Evolutionary conservation across 1,140 invertebrate species (phyloP), one percentile per base, ranked within the genome.

Genomic region (Conopomorpha cramerella): DNA sequence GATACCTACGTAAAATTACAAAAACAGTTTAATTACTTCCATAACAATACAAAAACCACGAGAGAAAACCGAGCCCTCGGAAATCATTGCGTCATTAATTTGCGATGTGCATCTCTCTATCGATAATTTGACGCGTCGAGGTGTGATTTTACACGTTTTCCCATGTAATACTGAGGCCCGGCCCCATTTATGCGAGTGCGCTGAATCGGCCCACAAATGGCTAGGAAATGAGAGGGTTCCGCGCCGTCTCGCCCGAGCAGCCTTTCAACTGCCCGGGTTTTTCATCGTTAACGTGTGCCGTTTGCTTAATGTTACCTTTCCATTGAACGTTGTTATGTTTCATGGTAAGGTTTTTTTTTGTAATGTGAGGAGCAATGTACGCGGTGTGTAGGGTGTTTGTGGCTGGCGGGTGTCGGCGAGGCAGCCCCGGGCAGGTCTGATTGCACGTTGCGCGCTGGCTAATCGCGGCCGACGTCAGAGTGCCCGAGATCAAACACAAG

Each of bases 401-500:
- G n/a, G n/a, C n/a, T 23, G 8, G 30, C 41, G 45, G 38, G 30
- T 27, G 18, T 46, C 39, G 54, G 61, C 39, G 38, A 43, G 42
- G 58, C 30, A 41, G 64, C 71, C 61, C 50, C 58, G 59, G 66
- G 68, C 71, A 62, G 59, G 65, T 73, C 73, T 76, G 71, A 76
- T 76, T 76, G 73, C 70, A 76, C 58, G 71, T 76, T 73, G 64
- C 62, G 64, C 62, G 64, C 61, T 60, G 63, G 62, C 68, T 76
- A 71, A 76, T 73, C 68, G 66, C 64, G 57, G 60, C 62, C 53
- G 68, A 72, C 71, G 62, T 51, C 66, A 68, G 68, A 73, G 68
- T 73, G 68, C 68, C 70, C 71, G 71, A 76, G 71, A 76, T 76
- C 71, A 76, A 76, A 76, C 71, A 76, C 71, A 60, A 71, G 68